These are phyloP conservation scores for Hirundo rustica DNA, from an alignment of 2,797 vertebrate genomes.

Conservation along the genomic window DNA sequence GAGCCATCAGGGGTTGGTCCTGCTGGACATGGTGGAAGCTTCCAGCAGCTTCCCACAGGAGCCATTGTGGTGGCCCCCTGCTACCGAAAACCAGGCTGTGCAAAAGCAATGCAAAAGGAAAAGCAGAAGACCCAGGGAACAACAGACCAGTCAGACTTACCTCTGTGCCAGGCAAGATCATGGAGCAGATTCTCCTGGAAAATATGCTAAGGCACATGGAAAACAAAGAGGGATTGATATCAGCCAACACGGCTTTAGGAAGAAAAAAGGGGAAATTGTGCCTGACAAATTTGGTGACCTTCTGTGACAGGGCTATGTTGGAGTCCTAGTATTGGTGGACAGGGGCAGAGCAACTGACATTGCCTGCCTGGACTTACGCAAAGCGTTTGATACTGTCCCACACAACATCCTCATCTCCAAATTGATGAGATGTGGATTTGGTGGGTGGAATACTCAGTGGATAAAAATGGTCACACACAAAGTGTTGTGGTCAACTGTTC, in stretches of 20 bases:
- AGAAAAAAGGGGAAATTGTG: background rate
- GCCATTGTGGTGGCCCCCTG: no score
- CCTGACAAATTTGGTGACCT: background rate
- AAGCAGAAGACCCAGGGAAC: no score
- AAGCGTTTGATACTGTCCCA: background rate
- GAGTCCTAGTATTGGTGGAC: no score
- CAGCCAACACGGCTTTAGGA: background rate
- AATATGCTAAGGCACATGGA: background rate
- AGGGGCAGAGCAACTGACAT: background rate
- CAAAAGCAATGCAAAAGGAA: no score
- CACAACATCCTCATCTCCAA: background rate
- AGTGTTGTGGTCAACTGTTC: background rate
- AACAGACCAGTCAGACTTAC: no score
- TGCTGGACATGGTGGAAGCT: no score
- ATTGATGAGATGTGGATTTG: rapidly evolving
- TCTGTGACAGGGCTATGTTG: background rate
- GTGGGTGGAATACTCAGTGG: background rate
- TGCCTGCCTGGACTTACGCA: background rate
- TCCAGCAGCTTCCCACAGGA: no score
- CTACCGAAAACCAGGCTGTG: no score
- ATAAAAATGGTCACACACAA: background rate
- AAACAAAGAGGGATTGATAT: background rate
- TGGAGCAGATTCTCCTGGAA: background rate
- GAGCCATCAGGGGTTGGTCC: no score
- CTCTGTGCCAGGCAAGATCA: background rate